Conservation (phyloP, 2,888 invertebrate species). For the Palloptera scutellata region DNA sequence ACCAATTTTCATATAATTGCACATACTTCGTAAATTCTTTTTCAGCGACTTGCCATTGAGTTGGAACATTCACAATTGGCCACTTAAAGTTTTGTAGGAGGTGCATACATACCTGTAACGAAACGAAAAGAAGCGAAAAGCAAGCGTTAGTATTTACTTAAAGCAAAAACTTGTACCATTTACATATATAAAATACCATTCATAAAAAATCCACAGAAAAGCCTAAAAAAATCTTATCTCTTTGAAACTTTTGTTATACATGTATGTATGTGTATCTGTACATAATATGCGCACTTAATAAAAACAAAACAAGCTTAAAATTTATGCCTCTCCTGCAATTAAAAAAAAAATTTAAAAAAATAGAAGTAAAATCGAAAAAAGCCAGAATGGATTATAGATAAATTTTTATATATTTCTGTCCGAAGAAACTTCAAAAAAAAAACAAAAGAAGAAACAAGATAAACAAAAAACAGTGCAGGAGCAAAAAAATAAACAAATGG, state of each 20-base stretch:
- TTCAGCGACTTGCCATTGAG: not conserved
- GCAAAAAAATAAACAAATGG: constrained; percentile 28
- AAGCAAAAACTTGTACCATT: not conserved
- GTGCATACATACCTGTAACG: constrained; percentile 31
- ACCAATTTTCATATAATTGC: too few relatives aligned
- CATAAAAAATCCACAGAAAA: too few relatives aligned
- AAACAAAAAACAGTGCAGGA: constrained; percentile 9
- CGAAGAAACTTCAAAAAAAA: constrained; percentile 2
- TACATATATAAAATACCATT: constrained; percentile 7
- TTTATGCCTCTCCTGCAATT: constrained; percentile 20
- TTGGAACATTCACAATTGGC: not conserved
- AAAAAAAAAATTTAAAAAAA: not conserved
- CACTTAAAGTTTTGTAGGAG: not conserved
- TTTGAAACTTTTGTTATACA: too few relatives aligned
- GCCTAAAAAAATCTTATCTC: too few relatives aligned
- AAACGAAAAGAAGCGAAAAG: constrained; percentile 14
- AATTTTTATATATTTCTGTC: not conserved
- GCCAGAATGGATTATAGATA: too few relatives aligned
- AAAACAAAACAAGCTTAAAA: constrained; percentile 30
- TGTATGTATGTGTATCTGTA: too few relatives aligned
- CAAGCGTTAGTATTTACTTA: constrained; percentile 7
- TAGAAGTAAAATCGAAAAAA: too few relatives aligned
- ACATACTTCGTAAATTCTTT: not conserved
- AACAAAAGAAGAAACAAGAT: constrained; percentile 4
- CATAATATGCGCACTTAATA: too few relatives aligned